A percentile compares a stretch with the other conserved stretches of the same genome.
phyloP scores from a whole-genome alignment of 1,140 invertebrate genomes.

The Varroa destructor region DNA sequence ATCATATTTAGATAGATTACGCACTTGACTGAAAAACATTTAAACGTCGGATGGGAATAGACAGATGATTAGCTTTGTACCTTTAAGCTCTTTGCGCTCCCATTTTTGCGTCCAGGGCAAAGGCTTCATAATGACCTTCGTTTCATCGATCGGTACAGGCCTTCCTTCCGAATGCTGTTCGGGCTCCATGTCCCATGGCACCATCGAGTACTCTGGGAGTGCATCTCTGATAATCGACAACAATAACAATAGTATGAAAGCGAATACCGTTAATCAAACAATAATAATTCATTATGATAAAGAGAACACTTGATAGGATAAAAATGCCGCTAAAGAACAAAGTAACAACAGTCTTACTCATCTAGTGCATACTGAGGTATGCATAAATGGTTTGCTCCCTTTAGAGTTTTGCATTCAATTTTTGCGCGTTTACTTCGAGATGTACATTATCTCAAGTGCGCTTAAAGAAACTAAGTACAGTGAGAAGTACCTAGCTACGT shows the following conservation, averaged over 20 bases:
- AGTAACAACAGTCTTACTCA: background rate
- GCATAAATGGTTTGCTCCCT: too few species aligned
- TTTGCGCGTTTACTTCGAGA: too few species aligned
- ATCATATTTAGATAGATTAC: too few species aligned
- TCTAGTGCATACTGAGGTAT: too few species aligned
- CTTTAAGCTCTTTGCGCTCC: conserved; percentile 65
- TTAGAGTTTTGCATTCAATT: too few species aligned
- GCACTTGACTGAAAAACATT: too few species aligned
- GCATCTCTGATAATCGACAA: conserved; percentile 54
- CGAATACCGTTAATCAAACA: too few species aligned
- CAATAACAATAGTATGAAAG: too few species aligned
- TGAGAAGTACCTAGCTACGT: too few species aligned
- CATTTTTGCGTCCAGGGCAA: conserved; percentile 71
- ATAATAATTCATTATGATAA: background rate
- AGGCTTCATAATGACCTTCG: conserved; percentile 67
- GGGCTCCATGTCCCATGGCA: conserved; percentile 78
- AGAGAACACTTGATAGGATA: background rate
- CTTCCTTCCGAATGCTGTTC: conserved; percentile 58
- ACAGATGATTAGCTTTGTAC: conserved; percentile 38
- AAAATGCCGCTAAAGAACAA: background rate
- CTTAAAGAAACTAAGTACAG: too few species aligned
- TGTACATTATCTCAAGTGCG: too few species aligned
- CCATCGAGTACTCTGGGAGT: conserved; percentile 78
- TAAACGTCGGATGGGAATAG: background rate
- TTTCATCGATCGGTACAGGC: conserved; percentile 68